Base-by-base conservation (phyloP, 2,797 vertebrate species). In the Lemur catta region DNA sequence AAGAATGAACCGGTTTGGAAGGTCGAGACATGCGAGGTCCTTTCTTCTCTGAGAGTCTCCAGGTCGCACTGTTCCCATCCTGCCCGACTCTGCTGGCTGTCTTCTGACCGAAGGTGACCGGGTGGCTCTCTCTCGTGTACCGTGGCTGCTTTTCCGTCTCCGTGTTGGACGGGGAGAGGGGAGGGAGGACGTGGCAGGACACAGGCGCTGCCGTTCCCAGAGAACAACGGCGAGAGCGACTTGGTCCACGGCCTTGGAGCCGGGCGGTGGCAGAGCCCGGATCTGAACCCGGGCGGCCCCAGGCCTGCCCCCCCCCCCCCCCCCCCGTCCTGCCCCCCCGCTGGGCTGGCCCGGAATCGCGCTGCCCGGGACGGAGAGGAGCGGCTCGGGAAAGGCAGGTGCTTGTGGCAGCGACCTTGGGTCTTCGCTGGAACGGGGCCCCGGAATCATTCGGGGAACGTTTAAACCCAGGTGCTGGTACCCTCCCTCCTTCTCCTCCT, bases 181-280 rank as follows among this genome's bases (percentile, higher is more conserved):
- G 35, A 1, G 0, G 15, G n/a, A 33, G 46, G 30, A 38, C 20
- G 1, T 12, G n/a, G 75, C 0, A 7, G 18, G 48, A 26, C 30
- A 6, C 38, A 52, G 7, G 4, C 38, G 38, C 38, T 38, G 38
- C 38, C 38, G 38, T 38, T 38, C 38, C 38, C 38, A 38, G 38
- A 38, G 38, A 33, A 48, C 43, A 12, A 22, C 57, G 3, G 0
- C 18, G 35, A 33, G 11, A n/a, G 46, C 30, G 41, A 33, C 0
- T 55, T 12, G 48, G 48, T n/a, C 67, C 43, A 0, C 0, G 2
- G 48, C 35, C 71, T 30, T 30, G 6, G 33, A 38, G 78, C 12
- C 38, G 24, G 41, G 7, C 8, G n/a, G 15, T n/a, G 59, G 71
- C 10, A 8, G 80, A 38, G 79, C 90, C 22, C 7, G 79, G 9